phyloP scores from a whole-genome alignment of 2,113 vertebrate species.

The Upupa epops region DNA sequence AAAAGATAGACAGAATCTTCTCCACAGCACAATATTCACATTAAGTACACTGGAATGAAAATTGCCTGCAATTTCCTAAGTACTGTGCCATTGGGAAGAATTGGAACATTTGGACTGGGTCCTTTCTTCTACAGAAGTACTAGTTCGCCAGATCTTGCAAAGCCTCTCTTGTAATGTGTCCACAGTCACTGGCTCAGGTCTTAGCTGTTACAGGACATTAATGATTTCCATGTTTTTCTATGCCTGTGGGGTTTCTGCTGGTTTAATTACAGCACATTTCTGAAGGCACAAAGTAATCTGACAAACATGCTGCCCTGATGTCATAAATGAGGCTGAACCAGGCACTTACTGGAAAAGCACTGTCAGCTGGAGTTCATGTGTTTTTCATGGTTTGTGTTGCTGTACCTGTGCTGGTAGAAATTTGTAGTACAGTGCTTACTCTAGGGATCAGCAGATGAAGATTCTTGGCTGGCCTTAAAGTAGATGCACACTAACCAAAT shows the following conservation, averaged over 20 bases:
- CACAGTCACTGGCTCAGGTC: not conserved
- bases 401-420: not conserved
- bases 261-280: not conserved
- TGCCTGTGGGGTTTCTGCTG: not conserved
- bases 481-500: conserved; percentile 23
- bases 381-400: not conserved
- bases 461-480: conserved; percentile 32
- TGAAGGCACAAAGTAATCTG: not conserved
- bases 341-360: not conserved
- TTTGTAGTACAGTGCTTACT: not conserved
- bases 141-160: not conserved
- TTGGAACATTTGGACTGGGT: not conserved
- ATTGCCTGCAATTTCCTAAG: not conserved
- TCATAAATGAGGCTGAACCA: not conserved
- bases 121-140: not conserved
- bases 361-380: not conserved
- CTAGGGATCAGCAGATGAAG: not conserved
- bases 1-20: not conserved
- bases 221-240: not conserved
- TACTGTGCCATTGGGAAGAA: not conserved
- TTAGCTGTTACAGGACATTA: not conserved
- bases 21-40: not conserved
- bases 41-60: not conserved
- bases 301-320: not conserved
- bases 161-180: not conserved